Percentiles rank a stretch among this genome's conserved stretches.
Conservation (phyloP, 2,113 vertebrate genomes). For the Myiozetetes cayanensis region DNA sequence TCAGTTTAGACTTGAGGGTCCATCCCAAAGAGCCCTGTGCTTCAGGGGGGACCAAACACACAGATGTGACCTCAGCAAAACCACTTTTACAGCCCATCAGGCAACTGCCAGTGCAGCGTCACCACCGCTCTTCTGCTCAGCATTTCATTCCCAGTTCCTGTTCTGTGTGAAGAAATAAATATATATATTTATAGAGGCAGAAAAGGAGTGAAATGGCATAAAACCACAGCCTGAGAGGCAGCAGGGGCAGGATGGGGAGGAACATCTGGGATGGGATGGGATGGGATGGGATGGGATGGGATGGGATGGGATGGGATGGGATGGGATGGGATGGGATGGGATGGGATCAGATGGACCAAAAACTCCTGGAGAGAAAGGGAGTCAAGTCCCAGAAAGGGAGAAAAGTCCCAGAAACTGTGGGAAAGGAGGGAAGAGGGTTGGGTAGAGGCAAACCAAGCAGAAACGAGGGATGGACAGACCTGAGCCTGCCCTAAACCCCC, state of each 20-base stretch:
- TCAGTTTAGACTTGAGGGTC: background rate
- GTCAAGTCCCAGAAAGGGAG: background rate
- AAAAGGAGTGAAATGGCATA: background rate
- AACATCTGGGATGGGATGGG: too few species aligned
- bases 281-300: background rate
- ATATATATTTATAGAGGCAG: background rate
- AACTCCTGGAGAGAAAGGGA: background rate
- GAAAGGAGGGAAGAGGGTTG: background rate
- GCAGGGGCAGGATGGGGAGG: background rate
- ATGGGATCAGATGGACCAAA: background rate
- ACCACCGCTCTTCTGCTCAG: rapidly evolving
- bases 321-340: background rate
- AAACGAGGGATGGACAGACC: background rate
- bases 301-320: too few species aligned
- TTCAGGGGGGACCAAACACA: background rate
- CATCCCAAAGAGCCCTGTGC: background rate
- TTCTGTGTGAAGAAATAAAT: background rate
- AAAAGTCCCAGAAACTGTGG: background rate
- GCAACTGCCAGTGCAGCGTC: background rate
- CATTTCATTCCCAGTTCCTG: background rate
- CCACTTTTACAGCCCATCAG: background rate
- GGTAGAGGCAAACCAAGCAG: background rate
- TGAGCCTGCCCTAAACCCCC: background rate
- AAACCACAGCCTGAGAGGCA: background rate
- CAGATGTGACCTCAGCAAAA: rapidly evolving